Evolutionary conservation across 2,888 invertebrate species (phyloP).

Genomic region (Auanema sp.): DNA sequence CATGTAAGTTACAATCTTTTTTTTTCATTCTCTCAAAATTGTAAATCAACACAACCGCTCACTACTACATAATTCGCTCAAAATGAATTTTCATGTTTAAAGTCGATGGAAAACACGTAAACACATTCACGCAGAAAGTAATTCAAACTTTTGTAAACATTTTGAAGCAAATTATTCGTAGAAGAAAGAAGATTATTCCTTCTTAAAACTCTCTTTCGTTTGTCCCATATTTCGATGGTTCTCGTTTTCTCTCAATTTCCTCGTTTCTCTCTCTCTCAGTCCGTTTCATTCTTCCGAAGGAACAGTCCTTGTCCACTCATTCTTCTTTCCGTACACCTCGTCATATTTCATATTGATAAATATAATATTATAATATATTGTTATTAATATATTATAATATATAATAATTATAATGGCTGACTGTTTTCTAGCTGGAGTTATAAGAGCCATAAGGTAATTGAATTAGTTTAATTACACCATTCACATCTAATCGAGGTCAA

Average conservation of each 20-base stretch:
- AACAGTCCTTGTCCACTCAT: background rate
- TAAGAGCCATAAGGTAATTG: background rate
- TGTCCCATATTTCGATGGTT: slow-evolving; percentile 1
- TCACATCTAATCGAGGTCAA: background rate
- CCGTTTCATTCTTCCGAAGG: slow-evolving; percentile 2
- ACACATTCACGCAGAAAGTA: too few species aligned
- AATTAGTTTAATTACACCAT: too few species aligned
- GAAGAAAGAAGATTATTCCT: background rate
- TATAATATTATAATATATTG: background rate
- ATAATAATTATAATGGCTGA: slow-evolving; percentile 3
- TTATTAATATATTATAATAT: background rate
- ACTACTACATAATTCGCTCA: too few species aligned
- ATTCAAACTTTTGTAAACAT: too few species aligned
- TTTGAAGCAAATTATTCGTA: too few species aligned
- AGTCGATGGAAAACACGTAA: too few species aligned
- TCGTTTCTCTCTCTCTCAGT: slow-evolving; percentile 3
- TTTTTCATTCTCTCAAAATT: too few species aligned
- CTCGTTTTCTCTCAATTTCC: slow-evolving; percentile 3
- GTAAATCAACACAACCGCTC: too few species aligned
- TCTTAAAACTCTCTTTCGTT: slow-evolving; percentile 1
- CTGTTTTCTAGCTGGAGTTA: slow-evolving; percentile 3
- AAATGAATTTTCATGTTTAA: too few species aligned
- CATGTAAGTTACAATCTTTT: too few species aligned
- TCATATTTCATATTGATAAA: background rate
- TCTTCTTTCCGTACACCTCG: background rate